Evolutionary conservation across 2,888 invertebrate species (phyloP).

Genomic region (Campopleginae sp.): DNA sequence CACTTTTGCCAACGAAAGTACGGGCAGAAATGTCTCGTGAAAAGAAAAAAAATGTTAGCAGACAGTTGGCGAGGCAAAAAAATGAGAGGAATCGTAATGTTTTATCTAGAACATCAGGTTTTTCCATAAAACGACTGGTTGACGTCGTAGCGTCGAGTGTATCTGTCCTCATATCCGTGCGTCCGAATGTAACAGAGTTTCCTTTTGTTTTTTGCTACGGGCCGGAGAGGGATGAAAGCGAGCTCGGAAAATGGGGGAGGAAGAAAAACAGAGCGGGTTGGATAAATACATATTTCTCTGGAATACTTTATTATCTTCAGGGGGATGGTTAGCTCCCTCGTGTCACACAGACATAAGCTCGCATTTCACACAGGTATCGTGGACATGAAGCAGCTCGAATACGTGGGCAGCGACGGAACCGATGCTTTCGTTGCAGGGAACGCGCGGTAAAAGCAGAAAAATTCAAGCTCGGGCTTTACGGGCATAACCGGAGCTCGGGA

Average conservation of each 20-base stretch:
- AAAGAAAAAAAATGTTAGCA: neutral
- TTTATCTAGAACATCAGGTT: slow-evolving; percentile 36
- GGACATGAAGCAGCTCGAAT: neutral
- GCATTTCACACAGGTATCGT: neutral
- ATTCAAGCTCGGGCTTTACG: slow-evolving; percentile 40
- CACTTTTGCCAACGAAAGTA: neutral
- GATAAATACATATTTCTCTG: slow-evolving; percentile 66
- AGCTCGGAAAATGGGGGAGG: neutral
- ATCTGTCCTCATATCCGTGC: slow-evolving; percentile 47
- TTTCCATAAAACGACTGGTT: slow-evolving; percentile 55
- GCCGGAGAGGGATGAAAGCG: slow-evolving; percentile 17
- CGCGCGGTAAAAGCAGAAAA: slow-evolving; percentile 49
- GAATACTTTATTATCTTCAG: slow-evolving; percentile 61
- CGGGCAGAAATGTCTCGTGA: no score
- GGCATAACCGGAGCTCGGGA: slow-evolving; percentile 13
- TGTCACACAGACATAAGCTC: neutral
- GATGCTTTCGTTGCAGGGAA: slow-evolving; percentile 45
- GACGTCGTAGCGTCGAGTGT: slow-evolving; percentile 46
- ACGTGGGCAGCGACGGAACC: neutral
- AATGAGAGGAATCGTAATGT: slow-evolving; percentile 9
- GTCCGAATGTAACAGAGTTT: slow-evolving; percentile 46
- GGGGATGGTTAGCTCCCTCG: slow-evolving; percentile 15
- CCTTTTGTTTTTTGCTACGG: slow-evolving; percentile 37
- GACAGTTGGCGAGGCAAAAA: neutral
- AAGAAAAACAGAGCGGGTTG: slow-evolving; percentile 45